Evolutionary conservation across 2,113 vertebrate genomes (phyloP), one percentile per base, ranked within the genome.

Genomic region (Uropsilus gracilis): DNA sequence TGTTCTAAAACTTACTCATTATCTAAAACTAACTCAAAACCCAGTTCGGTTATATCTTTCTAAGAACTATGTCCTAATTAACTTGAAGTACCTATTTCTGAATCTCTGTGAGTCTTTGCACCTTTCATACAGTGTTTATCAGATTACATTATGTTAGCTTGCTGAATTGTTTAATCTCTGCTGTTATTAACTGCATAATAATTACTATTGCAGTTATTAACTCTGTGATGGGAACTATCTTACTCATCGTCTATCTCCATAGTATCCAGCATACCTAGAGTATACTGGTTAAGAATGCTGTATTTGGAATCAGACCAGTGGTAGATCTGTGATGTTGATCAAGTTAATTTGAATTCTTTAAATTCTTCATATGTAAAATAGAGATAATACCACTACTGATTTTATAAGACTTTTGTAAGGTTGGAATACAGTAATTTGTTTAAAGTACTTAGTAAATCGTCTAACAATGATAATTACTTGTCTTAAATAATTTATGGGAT

Each of bases 351-450:
- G 48, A 20, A 69, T 68, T 76, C 37, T 55, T 24, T 95, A 48
- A 83, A 76, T 83, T 39, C 30, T 83, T 76, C 11, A 77, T 83
- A 9, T 76, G 7, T 88, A 50, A 87, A 75, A 59, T 37, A 44
- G 50, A 59, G 61, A 50, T 69, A 61, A 94, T 89, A 46, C 34
- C n/a, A 28, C 77, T 48, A 55, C 17, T 83, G 30, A 83, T 77
- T 34, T 83, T 37, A 83, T 18, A 64, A 66, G 28, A 1, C 14
- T 73, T 91, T 87, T 85, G 30, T 89, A 69, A 89, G 32, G 53
- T 77, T 92, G 77, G 78, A 83, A 72, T 83, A 57, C 86, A 91
- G 81, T 82, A 64, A 80, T 90, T 63, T 80, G 17, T 78, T 22
- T 37, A 87, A 55, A 59, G 32, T 46, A 61, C 55, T 95, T 78